Evolutionary conservation across 2,888 invertebrate genomes (phyloP).

Genomic region (Acanthosoma haemorrhoidale): DNA sequence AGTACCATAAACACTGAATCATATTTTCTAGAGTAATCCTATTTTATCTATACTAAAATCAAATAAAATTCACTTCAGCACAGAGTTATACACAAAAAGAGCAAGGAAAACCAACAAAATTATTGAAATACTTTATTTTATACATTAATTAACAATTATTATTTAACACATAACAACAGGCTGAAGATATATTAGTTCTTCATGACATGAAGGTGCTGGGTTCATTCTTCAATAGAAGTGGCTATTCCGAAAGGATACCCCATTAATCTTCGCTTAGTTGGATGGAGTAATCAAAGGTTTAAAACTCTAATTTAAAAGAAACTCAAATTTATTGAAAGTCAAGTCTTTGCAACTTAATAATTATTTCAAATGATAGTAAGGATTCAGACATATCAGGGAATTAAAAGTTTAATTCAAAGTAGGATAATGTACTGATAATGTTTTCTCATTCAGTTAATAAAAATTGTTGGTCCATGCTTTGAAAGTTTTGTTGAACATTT

Average conservation of each 20-base stretch:
- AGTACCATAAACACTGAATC: background rate
- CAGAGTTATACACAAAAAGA: background rate
- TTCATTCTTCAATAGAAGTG: too few species aligned
- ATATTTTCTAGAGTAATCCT: background rate
- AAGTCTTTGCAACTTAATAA: too few species aligned
- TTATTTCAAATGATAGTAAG: background rate
- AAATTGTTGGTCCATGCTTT: conserved; percentile 1
- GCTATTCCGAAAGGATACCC: too few species aligned
- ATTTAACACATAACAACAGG: too few species aligned
- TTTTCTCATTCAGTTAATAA: background rate
- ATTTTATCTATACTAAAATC: background rate
- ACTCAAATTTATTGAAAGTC: too few species aligned
- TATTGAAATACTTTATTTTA: background rate
- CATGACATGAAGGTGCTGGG: too few species aligned
- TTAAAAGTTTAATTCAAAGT: background rate
- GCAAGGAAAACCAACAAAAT: background rate
- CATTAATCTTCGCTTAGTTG: too few species aligned
- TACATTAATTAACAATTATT: too few species aligned
- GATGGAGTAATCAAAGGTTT: too few species aligned
- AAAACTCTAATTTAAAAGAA: too few species aligned
- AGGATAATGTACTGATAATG: background rate
- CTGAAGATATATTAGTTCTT: too few species aligned
- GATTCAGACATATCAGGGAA: background rate
- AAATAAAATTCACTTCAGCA: background rate
- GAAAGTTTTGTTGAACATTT: background rate